Evolutionary conservation across 1,140 invertebrate species (phyloP).

Genomic region (Diabrotica virgifera): DNA sequence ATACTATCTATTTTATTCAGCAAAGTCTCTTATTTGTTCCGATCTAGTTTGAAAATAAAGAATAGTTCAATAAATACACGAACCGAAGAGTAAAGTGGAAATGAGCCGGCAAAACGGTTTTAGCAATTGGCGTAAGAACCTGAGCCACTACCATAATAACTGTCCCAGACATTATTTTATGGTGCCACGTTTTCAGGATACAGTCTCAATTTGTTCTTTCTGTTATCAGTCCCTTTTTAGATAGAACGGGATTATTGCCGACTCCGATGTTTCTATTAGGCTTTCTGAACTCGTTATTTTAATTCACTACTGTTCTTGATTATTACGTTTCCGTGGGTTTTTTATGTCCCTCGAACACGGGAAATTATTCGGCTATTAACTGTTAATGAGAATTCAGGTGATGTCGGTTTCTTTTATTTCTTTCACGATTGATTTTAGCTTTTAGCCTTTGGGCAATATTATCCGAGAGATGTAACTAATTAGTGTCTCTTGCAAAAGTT

Average conservation of each 20-base stretch:
- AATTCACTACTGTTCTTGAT: no score
- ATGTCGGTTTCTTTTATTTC: no score
- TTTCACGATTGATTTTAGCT: no score
- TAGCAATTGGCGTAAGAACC: constrained; percentile 5
- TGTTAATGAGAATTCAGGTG: no score
- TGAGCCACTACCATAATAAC: constrained; percentile 10
- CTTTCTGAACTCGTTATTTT: neutral
- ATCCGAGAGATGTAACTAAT: no score
- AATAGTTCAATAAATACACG: neutral
- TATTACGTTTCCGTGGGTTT: no score
- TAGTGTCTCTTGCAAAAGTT: no score
- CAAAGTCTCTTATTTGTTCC: neutral
- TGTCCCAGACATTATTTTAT: constrained; percentile 13
- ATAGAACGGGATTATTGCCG: neutral
- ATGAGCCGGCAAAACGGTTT: neutral
- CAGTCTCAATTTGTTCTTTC: constrained; percentile 12
- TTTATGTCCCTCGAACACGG: no score
- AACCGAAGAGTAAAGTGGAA: neutral
- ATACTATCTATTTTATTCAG: no score
- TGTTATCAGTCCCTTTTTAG: constrained; percentile 5
- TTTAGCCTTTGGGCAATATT: no score
- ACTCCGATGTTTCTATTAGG: constrained; percentile 11
- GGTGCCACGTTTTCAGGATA: constrained; percentile 7
- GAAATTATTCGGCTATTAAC: no score
- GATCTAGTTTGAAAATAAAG: neutral